Evolutionary conservation across 2,888 invertebrate genomes (phyloP), one percentile per base, ranked within the genome.

Genomic region (Phragmatobia fuliginosa): DNA sequence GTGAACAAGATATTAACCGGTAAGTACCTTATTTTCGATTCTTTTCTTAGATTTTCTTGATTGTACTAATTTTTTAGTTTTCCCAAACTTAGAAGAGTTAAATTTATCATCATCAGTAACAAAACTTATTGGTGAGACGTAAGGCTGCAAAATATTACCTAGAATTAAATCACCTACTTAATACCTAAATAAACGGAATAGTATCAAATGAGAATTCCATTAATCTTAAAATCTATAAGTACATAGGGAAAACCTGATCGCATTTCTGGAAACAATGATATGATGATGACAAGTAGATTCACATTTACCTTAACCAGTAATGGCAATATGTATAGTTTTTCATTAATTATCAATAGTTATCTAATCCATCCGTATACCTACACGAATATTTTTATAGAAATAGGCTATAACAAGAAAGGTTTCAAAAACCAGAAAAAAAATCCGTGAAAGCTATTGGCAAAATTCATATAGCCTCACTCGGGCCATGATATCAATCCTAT

Each of bases 61-160:
- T 77, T 66, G 75, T 71, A 49, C 62, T 25, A 45, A 72, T 74
- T 84, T 86, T 87, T 85, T 89, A 75, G 83, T 78, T 80, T 85
- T 85, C 32, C 49, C 70, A 64, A 80, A 85, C 81, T 83, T 87
- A 68, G 67, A 80, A 69, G 65, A 68, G 10, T 71, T 74, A 28
- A 81, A 81, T 41, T 70, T 52, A 28, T 86, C 83, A 45, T 86
- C 87, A 59, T 92, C 90, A 86, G 80, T 85, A 86, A 82, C 85
- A 88, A 85, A 93, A 75, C 91, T 91, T 88, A 94, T 89, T 82
- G 94, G 94, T 75, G 90, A 93, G 82, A 93, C 91, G 90, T 91
- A 94, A 79, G 92, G 94, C 94, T 95, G 94, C 92, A 95, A 94
- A 92, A 92, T 89, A 92, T 91, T 74, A 91, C 93, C 94, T 95